phyloP scores from a whole-genome alignment of 2,797 vertebrate genomes.

The Orientallactaga sibirica region DNA sequence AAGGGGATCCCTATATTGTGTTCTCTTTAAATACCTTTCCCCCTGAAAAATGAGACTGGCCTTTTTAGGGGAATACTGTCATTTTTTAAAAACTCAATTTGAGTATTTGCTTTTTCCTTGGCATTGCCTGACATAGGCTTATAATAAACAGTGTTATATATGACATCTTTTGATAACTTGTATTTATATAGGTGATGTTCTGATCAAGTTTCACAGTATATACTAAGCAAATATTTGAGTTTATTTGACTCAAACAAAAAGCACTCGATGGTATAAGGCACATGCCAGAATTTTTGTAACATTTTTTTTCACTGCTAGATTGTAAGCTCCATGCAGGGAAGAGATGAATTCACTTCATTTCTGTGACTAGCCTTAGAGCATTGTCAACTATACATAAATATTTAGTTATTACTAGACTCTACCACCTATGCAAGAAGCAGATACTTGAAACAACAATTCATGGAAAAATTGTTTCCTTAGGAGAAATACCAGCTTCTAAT shows the following conservation, averaged over 20 bases:
- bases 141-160: not conserved
- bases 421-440: not conserved
- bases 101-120: slow-evolving; percentile 15
- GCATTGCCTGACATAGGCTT: not conserved
- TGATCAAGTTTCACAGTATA: slow-evolving; percentile 4
- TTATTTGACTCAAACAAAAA: slow-evolving; percentile 13
- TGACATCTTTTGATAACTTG: not conserved
- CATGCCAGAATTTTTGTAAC: not conserved
- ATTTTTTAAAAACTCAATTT: slow-evolving; percentile 58
- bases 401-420: not conserved
- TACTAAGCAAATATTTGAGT: not conserved
- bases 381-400: not conserved
- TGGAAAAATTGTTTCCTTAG: slow-evolving; percentile 10
- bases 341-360: not conserved
- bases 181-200: not conserved
- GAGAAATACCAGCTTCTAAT: slow-evolving; percentile 7
- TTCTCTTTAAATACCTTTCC: slow-evolving; percentile 54
- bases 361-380: slow-evolving; percentile 12
- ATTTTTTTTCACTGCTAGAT: slow-evolving; percentile 11
- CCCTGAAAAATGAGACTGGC: slow-evolving; percentile 22
- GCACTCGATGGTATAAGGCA: not conserved
- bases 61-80: not conserved
- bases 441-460: slow-evolving; percentile 25
- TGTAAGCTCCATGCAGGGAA: not conserved
- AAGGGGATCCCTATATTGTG: slow-evolving; percentile 66